A percentile compares a stretch with the other conserved stretches of the same genome.
Conservation (phyloP, 2,888 invertebrate genomes). For the Tiliacea aurago region DNA sequence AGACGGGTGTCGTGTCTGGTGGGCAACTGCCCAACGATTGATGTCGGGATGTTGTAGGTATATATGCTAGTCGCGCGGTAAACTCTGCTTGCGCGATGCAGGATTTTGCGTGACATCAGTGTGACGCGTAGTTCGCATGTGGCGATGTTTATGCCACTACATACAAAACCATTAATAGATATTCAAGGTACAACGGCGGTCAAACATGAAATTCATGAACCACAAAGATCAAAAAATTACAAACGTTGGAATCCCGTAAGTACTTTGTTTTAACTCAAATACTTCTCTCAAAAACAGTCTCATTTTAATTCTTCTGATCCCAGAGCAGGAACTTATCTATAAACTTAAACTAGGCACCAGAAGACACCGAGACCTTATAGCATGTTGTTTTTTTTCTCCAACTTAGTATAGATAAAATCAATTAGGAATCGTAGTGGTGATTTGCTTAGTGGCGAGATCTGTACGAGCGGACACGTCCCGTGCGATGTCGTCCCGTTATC, state of each 20-base stretch:
- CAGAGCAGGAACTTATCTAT: conserved; percentile 49
- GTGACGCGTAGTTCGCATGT: no score
- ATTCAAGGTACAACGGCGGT: no score
- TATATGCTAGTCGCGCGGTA: no score
- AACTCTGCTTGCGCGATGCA: no score
- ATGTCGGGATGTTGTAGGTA: no score
- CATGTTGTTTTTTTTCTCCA: conserved; percentile 54
- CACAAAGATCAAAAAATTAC: not conserved
- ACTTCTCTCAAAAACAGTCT: not conserved
- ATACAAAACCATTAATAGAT: not conserved
- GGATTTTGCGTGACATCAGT: no score
- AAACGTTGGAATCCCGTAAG: not conserved
- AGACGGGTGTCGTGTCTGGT: no score
- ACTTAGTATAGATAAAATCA: conserved; percentile 81
- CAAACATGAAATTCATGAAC: not conserved
- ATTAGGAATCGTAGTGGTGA: conserved; percentile 80
- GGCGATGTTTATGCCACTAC: no score
- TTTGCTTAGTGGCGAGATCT: conserved; percentile 78
- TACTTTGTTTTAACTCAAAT: not conserved
- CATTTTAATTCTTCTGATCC: conserved; percentile 17
- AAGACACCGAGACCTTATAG: conserved; percentile 26
- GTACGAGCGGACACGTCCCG: conserved; percentile 74
- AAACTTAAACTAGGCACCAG: conserved; percentile 41
- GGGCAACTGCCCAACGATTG: no score
- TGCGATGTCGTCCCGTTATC: conserved; percentile 80